These are phyloP conservation scores for Lateolabrax maculatus DNA, from an alignment of 2,797 vertebrate genomes.

Conservation along the genomic window DNA sequence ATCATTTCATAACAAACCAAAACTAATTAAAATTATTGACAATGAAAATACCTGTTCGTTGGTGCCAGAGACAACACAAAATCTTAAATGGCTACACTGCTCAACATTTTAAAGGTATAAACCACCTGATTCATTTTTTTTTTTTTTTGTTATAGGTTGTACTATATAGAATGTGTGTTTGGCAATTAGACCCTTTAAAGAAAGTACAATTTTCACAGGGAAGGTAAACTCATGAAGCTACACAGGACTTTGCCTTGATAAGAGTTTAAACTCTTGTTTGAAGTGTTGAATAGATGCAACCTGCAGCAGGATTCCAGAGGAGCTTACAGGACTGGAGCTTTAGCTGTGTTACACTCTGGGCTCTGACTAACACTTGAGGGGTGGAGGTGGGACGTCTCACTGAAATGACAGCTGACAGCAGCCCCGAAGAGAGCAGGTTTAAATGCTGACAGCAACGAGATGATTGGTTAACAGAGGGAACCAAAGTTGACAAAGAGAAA, in stretches of 20 bases:
- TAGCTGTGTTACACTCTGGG: not conserved
- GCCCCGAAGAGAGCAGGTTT: not conserved
- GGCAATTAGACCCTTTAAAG: not conserved
- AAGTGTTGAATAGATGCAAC: not conserved
- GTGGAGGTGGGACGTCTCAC: not conserved
- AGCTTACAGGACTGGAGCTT: not conserved
- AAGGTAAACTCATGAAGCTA: not conserved
- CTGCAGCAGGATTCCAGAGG: not conserved
- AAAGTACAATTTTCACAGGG: not conserved
- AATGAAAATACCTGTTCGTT: not conserved
- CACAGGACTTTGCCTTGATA: not conserved
- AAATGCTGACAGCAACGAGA: not conserved
- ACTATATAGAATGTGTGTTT: not conserved
- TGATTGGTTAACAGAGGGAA: not conserved
- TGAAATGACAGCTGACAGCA: slow-evolving; percentile 19
- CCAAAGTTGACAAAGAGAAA: not conserved
- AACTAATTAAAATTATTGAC: not conserved
- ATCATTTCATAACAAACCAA: not conserved
- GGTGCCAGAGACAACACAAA: not conserved
- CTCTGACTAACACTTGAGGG: not conserved
- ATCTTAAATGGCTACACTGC: not conserved
- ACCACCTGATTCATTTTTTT: not conserved
- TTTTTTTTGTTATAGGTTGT: not conserved
- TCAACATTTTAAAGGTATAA: not conserved
- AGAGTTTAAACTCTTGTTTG: not conserved